Conservation (phyloP, 1,140 invertebrate genomes). For the Drosophila subobscura region DNA sequence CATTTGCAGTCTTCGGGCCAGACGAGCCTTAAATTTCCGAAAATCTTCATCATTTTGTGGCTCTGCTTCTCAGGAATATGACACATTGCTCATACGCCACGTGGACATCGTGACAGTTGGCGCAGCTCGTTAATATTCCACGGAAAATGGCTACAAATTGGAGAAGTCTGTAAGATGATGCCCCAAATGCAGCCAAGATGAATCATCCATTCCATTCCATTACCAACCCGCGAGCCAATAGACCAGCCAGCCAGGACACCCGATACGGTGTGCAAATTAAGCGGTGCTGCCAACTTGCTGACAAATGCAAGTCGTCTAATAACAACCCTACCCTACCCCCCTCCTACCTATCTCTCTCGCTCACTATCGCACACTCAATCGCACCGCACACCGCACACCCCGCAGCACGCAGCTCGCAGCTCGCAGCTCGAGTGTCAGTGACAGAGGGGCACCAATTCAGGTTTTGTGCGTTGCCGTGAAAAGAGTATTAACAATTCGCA, state of each 20-base stretch:
- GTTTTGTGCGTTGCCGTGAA: conserved; percentile 46
- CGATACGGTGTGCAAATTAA: conserved; percentile 55
- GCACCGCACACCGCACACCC: too few species aligned
- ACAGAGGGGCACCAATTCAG: conserved; percentile 35
- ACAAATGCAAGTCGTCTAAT: conserved; percentile 64
- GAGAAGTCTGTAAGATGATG: conserved; percentile 10
- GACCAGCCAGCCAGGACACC: conserved; percentile 22
- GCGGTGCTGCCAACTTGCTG: conserved; percentile 69
- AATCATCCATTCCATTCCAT: conserved; percentile 37
- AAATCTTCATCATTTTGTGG: too few species aligned
- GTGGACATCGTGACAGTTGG: conserved; percentile 51
- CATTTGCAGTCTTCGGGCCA: too few species aligned
- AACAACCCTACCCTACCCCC: conserved; percentile 10
- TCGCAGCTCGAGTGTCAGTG: conserved; percentile 28
- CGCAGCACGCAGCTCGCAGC: too few species aligned
- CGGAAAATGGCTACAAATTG: conserved; percentile 36
- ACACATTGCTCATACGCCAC: conserved; percentile 55
- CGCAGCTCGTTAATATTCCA: conserved; percentile 25
- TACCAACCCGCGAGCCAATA: conserved; percentile 21
- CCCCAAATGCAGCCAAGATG: conserved; percentile 30
- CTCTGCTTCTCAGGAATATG: too few species aligned
- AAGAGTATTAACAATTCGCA: conserved; percentile 80
- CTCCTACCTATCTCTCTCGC: conserved; percentile 6
- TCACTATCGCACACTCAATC: conserved; percentile 47
- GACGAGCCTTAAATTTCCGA: too few species aligned